Evolutionary conservation across 2,888 invertebrate species (phyloP), one percentile per base, ranked within the genome.

Genomic region (Caenorhabditis virilis): DNA sequence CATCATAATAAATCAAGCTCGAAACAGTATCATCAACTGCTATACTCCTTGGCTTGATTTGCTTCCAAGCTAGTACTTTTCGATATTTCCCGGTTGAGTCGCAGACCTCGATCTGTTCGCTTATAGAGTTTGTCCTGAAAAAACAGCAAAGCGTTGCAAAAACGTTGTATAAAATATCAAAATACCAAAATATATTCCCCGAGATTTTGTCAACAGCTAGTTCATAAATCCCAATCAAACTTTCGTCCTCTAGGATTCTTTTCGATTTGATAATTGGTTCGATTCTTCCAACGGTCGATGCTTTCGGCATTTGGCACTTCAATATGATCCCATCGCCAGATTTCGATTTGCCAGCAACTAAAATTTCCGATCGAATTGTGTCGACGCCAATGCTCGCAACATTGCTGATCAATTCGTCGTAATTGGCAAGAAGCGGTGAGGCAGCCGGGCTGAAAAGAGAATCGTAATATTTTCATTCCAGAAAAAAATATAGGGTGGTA

Each of bases 161-260:
- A 43, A 13, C 15, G 5, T 43, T 43, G 5, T 20, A 13, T 20
- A 25, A 16, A 16, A 16, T 16, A 48, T n/a, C n/a, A n/a, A n/a
- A n/a, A n/a, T 36, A 50, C 50, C 53, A 53, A 33, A n/a, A 53
- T 22, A 53, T 47, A 36, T 53, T 53, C 18, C 27, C 38, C 18
- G 52, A 25, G 20, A 27, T 18, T n/a, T 35, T 16, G 16, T 53
- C 45, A 11, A 53, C 33, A 5, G 33, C 33, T 4, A 53, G 5
- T n/a, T 20, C 30, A 25, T 11, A 25, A 11, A 53, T 45, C 7
- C 46, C 46, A n/a, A 20, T 22, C 3, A 48, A 20, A 6, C 5
- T 30, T 23, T 25, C 15, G 23, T 48, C 48, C 15, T 38, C 38
- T 1, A 20, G 2, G 2, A 48, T 2, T 18, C 33, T 25, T 22